Evolutionary conservation across 2,113 vertebrate species (phyloP).

Genomic region (Geococcyx californianus): DNA sequence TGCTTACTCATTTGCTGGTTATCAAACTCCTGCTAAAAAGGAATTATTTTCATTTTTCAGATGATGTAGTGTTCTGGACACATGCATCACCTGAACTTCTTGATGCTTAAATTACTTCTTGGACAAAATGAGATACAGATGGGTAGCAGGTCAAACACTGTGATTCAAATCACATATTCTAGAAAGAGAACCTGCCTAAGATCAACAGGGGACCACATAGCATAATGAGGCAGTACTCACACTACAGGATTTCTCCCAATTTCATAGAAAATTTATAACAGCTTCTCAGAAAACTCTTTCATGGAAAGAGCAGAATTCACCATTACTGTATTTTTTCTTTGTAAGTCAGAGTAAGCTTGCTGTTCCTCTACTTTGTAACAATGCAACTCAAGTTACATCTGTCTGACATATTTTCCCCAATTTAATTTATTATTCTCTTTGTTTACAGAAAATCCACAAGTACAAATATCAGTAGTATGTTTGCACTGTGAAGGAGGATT

Average conservation of each 20-base stretch:
- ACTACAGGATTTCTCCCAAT: background rate
- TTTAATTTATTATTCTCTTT: background rate
- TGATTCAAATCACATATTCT: background rate
- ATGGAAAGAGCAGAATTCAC: background rate
- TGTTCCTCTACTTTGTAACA: background rate
- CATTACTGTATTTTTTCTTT: background rate
- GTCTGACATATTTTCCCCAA: background rate
- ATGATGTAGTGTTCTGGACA: background rate
- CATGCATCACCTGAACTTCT: background rate
- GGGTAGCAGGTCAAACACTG: background rate
- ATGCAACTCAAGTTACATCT: background rate
- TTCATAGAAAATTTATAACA: background rate
- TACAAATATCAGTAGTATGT: background rate
- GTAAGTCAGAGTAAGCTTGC: background rate
- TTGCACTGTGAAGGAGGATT: background rate
- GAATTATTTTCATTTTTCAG: background rate
- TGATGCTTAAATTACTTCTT: background rate
- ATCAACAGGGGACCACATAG: background rate
- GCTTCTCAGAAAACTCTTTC: background rate
- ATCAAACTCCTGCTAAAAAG: background rate
- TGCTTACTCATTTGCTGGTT: background rate
- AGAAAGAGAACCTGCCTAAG: background rate
- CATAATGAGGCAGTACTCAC: background rate
- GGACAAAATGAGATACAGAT: background rate
- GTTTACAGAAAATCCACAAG: background rate